Evolutionary conservation across 2,888 invertebrate species (phyloP).

Genomic region (Ophion costatus): DNA sequence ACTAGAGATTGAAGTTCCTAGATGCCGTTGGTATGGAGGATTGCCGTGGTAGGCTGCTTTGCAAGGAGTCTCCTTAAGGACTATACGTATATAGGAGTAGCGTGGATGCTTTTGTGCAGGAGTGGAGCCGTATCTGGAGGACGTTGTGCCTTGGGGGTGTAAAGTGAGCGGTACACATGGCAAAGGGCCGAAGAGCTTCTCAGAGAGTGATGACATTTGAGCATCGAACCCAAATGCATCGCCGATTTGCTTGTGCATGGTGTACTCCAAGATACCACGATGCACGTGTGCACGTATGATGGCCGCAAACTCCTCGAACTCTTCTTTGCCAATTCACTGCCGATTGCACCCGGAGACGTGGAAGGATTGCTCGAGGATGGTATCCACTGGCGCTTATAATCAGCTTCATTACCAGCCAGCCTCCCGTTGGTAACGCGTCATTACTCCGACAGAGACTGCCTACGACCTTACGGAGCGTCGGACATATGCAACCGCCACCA

Average conservation of each 20-base stretch:
- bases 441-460: slow-evolving; percentile 65
- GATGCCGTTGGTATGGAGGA: slow-evolving; percentile 54
- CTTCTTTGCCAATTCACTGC: slow-evolving; percentile 65
- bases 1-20: slow-evolving; percentile 61
- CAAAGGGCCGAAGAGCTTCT: slow-evolving; percentile 27
- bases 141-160: slow-evolving; percentile 48
- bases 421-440: slow-evolving; percentile 78
- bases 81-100: neutral
- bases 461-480: neutral
- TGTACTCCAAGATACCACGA: neutral
- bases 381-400: slow-evolving; percentile 76
- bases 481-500: neutral
- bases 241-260: neutral
- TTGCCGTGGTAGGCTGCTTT: slow-evolving; percentile 36
- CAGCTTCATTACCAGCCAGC: slow-evolving; percentile 74
- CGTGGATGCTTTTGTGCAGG: neutral
- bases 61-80: slow-evolving; percentile 43
- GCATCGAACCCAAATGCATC: neutral
- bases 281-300: neutral
- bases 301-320: slow-evolving; percentile 10
- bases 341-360: slow-evolving; percentile 6
- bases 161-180: slow-evolving; percentile 60
- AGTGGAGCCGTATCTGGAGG: slow-evolving; percentile 36
- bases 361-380: slow-evolving; percentile 46
- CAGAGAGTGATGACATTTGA: slow-evolving; percentile 5